These are phyloP conservation scores for Cladopsammia gracilis DNA, from an alignment of 64 coral and sea anemone species.

Conservation along the genomic window DNA sequence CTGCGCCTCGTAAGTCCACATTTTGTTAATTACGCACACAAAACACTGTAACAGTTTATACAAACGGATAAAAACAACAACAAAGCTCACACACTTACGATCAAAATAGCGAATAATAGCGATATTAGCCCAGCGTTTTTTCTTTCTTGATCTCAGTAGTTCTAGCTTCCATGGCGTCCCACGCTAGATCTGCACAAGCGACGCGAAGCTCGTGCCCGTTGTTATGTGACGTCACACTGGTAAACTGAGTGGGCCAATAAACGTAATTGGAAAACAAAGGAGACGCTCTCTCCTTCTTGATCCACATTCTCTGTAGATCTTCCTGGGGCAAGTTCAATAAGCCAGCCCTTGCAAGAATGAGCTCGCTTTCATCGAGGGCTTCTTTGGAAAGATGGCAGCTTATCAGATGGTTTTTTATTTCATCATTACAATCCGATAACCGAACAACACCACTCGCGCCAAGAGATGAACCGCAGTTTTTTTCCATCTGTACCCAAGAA, in stretches of 20 bases:
- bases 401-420: constrained; percentile 45
- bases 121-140: background rate
- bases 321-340: constrained; percentile 7
- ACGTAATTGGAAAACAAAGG: no score
- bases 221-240: background rate
- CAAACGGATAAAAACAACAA: background rate
- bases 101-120: constrained; percentile 3
- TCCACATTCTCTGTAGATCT: background rate
- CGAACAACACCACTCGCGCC: no score
- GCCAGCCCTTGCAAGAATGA: constrained; percentile 53
- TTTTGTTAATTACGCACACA: background rate
- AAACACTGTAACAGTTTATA: background rate
- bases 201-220: constrained; percentile 3
- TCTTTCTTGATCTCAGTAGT: background rate
- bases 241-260: background rate
- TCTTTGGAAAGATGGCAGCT: constrained; percentile 42
- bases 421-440: no score
- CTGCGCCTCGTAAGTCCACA: no score
- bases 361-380: background rate
- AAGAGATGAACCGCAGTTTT: constrained; percentile 47
- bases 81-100: background rate
- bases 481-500: constrained; percentile 9
- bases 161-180: background rate
- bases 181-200: background rate
- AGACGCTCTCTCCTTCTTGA: background rate